phyloP scores from a whole-genome alignment of 2,888 invertebrate species.

The Calameuta pallipes region DNA sequence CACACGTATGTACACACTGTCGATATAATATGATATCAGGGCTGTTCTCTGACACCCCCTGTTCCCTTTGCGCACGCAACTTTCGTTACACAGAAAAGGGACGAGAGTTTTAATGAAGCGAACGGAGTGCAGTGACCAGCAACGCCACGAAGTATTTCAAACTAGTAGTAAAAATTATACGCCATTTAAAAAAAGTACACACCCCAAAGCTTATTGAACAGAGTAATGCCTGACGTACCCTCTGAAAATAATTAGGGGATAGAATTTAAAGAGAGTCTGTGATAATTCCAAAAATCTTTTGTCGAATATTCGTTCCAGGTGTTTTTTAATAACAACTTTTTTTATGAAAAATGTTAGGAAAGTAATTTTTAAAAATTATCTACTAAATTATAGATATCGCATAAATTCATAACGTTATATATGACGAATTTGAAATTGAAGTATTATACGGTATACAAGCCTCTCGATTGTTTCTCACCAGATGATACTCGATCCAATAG shows the following conservation, averaged over 20 bases:
- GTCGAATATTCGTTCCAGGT: no score
- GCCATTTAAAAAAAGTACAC: slow-evolving; percentile 16
- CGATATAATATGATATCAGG: not conserved
- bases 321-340: no score
- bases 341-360: not conserved
- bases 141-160: not conserved
- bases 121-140: not conserved
- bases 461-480: slow-evolving; percentile 17
- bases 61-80: not conserved
- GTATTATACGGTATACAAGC: slow-evolving; percentile 6
- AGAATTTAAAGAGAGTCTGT: not conserved
- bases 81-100: not conserved
- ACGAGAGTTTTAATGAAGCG: not conserved
- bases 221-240: not conserved
- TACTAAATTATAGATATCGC: not conserved
- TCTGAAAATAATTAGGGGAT: not conserved
- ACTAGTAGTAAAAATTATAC: slow-evolving; percentile 16
- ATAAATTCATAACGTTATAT: not conserved
- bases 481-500: slow-evolving; percentile 24
- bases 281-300: slow-evolving; percentile 13
- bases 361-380: not conserved
- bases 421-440: not conserved
- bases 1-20: not conserved
- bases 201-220: not conserved
- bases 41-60: not conserved